Percentiles rank a stretch among this genome's conserved stretches.
These are phyloP conservation scores for Erynnis tages DNA, from an alignment of 2,888 invertebrate genomes.

Conservation along the genomic window DNA sequence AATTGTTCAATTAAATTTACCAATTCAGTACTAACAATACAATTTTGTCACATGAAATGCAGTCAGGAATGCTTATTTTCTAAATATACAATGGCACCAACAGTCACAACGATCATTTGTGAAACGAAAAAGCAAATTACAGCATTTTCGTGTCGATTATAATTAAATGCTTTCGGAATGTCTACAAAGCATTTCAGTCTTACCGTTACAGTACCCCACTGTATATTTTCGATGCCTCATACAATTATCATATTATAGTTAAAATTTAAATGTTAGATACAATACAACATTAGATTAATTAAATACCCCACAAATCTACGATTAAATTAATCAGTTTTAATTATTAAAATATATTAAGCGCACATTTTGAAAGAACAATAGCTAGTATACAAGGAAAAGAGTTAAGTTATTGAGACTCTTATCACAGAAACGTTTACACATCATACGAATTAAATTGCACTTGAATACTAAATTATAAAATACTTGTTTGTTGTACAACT, in stretches of 20 bases:
- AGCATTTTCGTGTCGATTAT: not conserved
- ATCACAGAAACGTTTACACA: slow-evolving; percentile 16
- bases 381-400: not conserved
- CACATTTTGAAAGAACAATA: too few species aligned
- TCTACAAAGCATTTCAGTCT: slow-evolving; percentile 48
- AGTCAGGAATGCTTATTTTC: slow-evolving; percentile 22
- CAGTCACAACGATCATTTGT: slow-evolving; percentile 25
- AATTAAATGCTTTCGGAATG: slow-evolving; percentile 60
- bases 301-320: too few species aligned
- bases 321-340: too few species aligned
- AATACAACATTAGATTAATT: too few species aligned
- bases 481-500: too few species aligned
- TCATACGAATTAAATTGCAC: slow-evolving; percentile 2
- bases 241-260: too few species aligned
- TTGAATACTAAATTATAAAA: not conserved
- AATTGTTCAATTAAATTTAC: not conserved
- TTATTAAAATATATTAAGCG: too few species aligned
- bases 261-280: too few species aligned
- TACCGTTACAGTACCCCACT: slow-evolving; percentile 2
- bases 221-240: too few species aligned
- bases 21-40: not conserved
- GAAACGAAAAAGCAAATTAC: slow-evolving; percentile 8
- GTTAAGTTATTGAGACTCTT: slow-evolving; percentile 10
- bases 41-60: not conserved
- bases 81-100: slow-evolving; percentile 48